Base-by-base conservation (phyloP, 92 coral and sea anemone genomes). In the Paramuricea clavata region DNA sequence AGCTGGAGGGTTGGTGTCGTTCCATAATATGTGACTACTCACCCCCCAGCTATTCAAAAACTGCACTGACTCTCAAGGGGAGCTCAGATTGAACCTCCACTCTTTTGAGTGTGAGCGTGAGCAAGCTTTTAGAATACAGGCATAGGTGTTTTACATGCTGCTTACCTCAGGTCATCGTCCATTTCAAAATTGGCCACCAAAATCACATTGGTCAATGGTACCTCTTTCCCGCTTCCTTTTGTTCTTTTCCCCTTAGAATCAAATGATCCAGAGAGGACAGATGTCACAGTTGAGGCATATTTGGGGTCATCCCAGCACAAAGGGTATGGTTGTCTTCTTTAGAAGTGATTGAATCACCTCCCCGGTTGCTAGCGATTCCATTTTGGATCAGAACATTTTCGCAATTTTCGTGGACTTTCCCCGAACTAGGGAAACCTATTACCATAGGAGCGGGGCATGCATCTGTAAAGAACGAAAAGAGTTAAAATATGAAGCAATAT, bases 281-380 rank as follows among this genome's bases (percentile, higher is more conserved):
- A 49, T 42, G 47, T 83, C 28, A 83, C 87, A 23, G 44, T 83
- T 12, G 87, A 83, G 44, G 79, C 64, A 30, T 39, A 83, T 83
- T 76, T 44, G 65, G 87, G 87, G 28, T 83, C 87, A 83, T 83
- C 87, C 87, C 87, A 83, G 69, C 86, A 81, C 64, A 81, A 67
- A n/a, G 27, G 86, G 86, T 9, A 81, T 36, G 6, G 86, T 81
- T 13, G 86, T 81, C 60, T 67, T 81, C 76, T 57, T 64, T 3
- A 81, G 86, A 21, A 81, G 77, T 22, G 86, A 81, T 60, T 81
- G 86, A 32, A 81, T 81, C 43, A 81, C 86, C 23, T 81, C 86
- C 22, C 76, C 62, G 16, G 86, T 64, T 81, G 77, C 86, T 81
- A 62, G 86, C 28, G 77, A 64, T 43, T 81, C 86, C 28, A 81